These are phyloP conservation scores for Spisula subtruncata DNA, from an alignment of 2,888 invertebrate genomes.

Conservation along the genomic window DNA sequence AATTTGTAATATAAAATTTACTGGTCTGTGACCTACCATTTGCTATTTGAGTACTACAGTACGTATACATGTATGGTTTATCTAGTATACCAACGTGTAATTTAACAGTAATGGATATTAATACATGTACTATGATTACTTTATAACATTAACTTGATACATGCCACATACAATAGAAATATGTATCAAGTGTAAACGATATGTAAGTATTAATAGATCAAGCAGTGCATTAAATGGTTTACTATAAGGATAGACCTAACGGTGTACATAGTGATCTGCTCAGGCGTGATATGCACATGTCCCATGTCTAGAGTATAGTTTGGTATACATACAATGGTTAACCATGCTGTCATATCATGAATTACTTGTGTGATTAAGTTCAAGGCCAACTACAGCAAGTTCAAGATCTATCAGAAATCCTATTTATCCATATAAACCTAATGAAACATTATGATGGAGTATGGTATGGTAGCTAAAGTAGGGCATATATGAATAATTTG, in stretches of 20 bases:
- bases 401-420: not conserved
- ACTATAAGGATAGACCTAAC: too few relatives aligned
- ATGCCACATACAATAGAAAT: not conserved
- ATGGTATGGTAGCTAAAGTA: not conserved
- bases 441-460: not conserved
- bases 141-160: not conserved
- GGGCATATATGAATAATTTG: not conserved
- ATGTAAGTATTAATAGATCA: not conserved
- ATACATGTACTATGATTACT: not conserved
- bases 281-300: slow-evolving; percentile 5
- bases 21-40: slow-evolving; percentile 2
- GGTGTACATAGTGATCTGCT: not conserved
- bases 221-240: not conserved
- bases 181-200: not conserved
- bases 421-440: not conserved
- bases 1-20: slow-evolving; percentile 17
- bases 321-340: too few relatives aligned
- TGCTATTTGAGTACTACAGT: not conserved
- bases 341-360: slow-evolving; percentile 6
- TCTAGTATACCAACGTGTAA: not conserved
- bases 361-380: slow-evolving; percentile 12
- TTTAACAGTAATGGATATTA: too few relatives aligned
- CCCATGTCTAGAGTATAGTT: not conserved
- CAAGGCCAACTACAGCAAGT: not conserved
- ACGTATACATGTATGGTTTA: not conserved